These are phyloP conservation scores for Lytechinus pictus DNA, from an alignment of 35 echinoderm and acorn worm genomes.

Conservation along the genomic window DNA sequence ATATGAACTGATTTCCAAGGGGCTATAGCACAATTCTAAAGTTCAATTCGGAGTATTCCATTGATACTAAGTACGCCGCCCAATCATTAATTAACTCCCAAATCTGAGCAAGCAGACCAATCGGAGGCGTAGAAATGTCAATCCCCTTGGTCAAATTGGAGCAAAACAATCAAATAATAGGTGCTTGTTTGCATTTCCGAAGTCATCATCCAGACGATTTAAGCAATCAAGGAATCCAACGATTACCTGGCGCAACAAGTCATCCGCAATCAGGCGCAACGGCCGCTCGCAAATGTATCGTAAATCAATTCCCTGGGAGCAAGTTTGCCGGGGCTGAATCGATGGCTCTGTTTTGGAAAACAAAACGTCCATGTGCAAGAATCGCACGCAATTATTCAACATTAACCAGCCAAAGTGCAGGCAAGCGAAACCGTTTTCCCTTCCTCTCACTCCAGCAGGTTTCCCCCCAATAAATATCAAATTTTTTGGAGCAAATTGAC, in stretches of 20 bases:
- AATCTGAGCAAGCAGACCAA: constrained; percentile 31
- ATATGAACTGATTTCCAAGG: neutral
- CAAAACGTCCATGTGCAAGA: constrained; percentile 16
- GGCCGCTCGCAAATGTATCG: constrained; percentile 51
- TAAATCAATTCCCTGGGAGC: constrained; percentile 45
- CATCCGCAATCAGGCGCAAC: constrained; percentile 24
- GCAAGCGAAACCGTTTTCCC: constrained; percentile 36
- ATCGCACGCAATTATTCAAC: constrained; percentile 45
- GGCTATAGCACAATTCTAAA: neutral
- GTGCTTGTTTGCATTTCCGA: constrained; percentile 41
- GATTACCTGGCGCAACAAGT: constrained; percentile 46
- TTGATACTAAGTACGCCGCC: constrained; percentile 12
- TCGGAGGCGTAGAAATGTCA: constrained; percentile 30
- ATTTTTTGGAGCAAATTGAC: constrained; percentile 50
- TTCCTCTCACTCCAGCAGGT: constrained; percentile 33
- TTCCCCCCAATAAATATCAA: constrained; percentile 53
- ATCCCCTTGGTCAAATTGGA: constrained; percentile 31
- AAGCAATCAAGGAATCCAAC: constrained; percentile 17
- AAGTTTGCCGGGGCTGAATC: constrained; percentile 17
- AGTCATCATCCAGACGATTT: constrained; percentile 45
- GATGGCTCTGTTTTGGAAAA: neutral
- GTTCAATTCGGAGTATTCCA: constrained; percentile 8
- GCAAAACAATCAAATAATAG: constrained; percentile 53
- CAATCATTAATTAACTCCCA: constrained; percentile 22
- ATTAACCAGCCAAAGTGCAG: constrained; percentile 48